Base-by-base conservation (phyloP, 2,888 invertebrate species). In the Brenthis hecate region DNA sequence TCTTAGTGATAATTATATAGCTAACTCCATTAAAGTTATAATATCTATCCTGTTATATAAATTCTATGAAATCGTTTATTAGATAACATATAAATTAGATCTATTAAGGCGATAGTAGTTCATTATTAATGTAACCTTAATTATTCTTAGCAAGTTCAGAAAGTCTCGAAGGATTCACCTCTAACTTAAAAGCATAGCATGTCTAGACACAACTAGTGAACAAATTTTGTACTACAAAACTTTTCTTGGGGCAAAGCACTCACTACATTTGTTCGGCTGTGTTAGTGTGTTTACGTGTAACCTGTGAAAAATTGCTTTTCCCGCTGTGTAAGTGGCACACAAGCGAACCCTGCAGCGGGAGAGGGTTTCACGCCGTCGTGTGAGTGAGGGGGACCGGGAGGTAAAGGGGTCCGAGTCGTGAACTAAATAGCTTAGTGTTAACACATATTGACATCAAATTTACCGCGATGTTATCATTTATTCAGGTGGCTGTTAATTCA, bases 351-450 rank as follows among this genome's bases (percentile, higher is more conserved):
- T 28, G 51, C 57, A 48, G 70, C 76, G 80, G 81, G 81, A 70
- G 78, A 70, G 68, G 74, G 73, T 77, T 80, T 82, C 81, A 75
- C 48, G 70, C 28, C 14, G 79, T 85, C 85, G 88, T 87, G 89
- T 75, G 81, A 78, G 72, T 76, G 83, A 55, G 61, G 83, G 75
- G 83, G 73, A 64, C 81, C 83, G 83, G 75, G 84, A 4, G 80
- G 73, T 81, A 86, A 75, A 86, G 87, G 89, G 87, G 86, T 83
- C 82, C 81, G 85, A 89, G 85, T 91, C 89, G 89, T 91, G 91
- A 92, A 92, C 92, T 92, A 92, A 92, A 92, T 92, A 92, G 92
- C 92, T 92, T 92, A 92, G 91, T 91, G 92, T 92, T 92, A 92
- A 92, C 92, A 92, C 92, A 92, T 92, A 92, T 92, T 92, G 92